Percentiles rank a stretch among this genome's conserved stretches.
These are phyloP conservation scores for Andrena bicolor DNA, from an alignment of 2,888 invertebrate species.

Conservation along the genomic window DNA sequence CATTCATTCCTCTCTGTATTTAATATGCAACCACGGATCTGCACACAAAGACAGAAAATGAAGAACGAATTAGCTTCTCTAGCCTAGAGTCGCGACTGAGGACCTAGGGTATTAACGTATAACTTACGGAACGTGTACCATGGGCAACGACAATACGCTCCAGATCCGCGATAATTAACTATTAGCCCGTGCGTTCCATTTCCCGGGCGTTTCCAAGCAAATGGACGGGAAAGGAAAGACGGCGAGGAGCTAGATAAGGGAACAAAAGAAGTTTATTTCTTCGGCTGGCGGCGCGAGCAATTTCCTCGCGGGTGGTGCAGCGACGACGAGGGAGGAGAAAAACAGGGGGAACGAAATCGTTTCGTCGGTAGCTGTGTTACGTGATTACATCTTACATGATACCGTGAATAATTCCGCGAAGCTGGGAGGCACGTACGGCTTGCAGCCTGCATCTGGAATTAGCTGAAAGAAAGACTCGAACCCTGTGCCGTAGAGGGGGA, in stretches of 20 bases:
- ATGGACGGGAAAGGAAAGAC: not conserved
- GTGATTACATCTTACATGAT: constrained; percentile 64
- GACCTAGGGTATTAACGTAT: not conserved
- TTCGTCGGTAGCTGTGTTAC: constrained; percentile 51
- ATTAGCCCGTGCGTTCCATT: not conserved
- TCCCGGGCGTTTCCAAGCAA: not conserved
- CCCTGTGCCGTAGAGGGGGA: not conserved
- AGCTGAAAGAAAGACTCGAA: constrained; percentile 40
- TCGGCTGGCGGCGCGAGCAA: constrained; percentile 25
- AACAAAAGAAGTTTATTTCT: constrained; percentile 41
- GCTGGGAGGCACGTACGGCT: constrained; percentile 45
- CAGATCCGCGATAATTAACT: constrained; percentile 4
- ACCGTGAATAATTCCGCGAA: constrained; percentile 54
- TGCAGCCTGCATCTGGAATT: constrained; percentile 48
- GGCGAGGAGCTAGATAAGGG: constrained; percentile 14
- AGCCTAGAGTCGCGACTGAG: not conserved
- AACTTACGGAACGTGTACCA: no score
- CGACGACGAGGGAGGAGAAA: constrained; percentile 3
- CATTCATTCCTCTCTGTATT: not conserved
- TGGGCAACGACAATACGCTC: not conserved
- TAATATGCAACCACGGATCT: not conserved
- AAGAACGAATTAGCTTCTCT: not conserved
- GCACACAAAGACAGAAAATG: not conserved
- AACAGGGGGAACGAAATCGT: constrained; percentile 47
- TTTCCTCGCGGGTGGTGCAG: constrained; percentile 4